phyloP scores from a whole-genome alignment of 1,140 invertebrate species.

The Chelonus insularis region DNA sequence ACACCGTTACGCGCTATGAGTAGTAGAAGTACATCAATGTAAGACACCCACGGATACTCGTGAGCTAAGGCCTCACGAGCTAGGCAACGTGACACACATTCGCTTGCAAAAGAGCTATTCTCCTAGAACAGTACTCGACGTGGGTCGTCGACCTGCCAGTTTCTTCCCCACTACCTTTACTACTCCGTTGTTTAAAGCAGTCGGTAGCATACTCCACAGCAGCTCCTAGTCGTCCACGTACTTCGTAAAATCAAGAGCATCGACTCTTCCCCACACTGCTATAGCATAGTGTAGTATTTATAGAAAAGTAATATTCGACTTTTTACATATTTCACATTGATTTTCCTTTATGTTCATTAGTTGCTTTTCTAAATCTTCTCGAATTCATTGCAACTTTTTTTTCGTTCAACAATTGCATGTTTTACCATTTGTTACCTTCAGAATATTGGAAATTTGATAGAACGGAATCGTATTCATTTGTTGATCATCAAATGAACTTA shows the following conservation, averaged over 20 bases:
- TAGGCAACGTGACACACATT: slow-evolving; percentile 34
- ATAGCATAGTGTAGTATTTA: neutral
- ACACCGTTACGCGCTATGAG: neutral
- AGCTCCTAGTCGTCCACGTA: slow-evolving; percentile 12
- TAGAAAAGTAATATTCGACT: neutral
- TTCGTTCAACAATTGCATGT: no score
- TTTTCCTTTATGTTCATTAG: neutral
- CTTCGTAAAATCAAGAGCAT: slow-evolving; percentile 11
- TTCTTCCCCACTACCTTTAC: slow-evolving; percentile 5
- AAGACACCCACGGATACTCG: slow-evolving; percentile 21
- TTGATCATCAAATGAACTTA: no score
- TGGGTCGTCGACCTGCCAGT: slow-evolving; percentile 27
- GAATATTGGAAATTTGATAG: no score
- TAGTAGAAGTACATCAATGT: slow-evolving; percentile 9
- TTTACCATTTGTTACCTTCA: no score
- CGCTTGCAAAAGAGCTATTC: slow-evolving; percentile 35
- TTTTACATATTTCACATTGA: slow-evolving; percentile 3
- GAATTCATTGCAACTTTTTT: no score
- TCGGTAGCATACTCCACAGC: neutral
- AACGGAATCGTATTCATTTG: no score
- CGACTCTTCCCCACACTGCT: neutral
- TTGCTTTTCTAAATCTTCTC: no score
- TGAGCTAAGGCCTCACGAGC: slow-evolving; percentile 25
- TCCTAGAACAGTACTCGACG: slow-evolving; percentile 31
- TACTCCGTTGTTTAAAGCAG: slow-evolving; percentile 4